Percentiles rank a stretch among this genome's conserved stretches.
These are phyloP conservation scores for Yponomeuta sedellus DNA, from an alignment of 2,888 invertebrate genomes.

Conservation along the genomic window DNA sequence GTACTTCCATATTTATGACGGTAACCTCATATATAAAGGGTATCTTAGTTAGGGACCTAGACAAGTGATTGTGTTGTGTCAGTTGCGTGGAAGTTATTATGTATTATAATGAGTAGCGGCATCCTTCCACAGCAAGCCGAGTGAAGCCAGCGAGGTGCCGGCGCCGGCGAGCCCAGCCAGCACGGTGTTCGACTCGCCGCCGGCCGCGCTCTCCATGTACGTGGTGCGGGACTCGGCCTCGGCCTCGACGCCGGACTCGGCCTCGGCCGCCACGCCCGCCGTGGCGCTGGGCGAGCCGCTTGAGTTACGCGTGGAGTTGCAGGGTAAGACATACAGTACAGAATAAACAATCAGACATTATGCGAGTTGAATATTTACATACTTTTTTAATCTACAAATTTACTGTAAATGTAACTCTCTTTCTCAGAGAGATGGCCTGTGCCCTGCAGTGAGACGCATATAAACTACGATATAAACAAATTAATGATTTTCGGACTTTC, in stretches of 20 bases:
- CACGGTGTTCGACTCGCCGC: constrained; percentile 49
- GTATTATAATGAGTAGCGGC: background rate
- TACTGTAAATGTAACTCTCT: no score
- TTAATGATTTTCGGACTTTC: no score
- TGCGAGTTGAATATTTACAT: no score
- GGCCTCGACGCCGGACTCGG: constrained; percentile 32
- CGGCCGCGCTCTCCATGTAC: constrained; percentile 54
- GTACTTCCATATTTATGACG: no score
- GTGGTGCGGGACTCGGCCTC: constrained; percentile 39
- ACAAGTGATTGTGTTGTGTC: no score
- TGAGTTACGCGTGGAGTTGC: constrained; percentile 51
- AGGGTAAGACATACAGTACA: background rate
- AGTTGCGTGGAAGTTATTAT: no score
- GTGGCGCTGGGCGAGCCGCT: constrained; percentile 63
- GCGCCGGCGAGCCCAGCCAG: constrained; percentile 45
- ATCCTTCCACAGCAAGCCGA: constrained; percentile 13
- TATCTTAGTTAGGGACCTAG: background rate
- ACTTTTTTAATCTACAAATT: no score
- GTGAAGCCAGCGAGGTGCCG: background rate
- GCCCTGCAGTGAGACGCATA: no score
- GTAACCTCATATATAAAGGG: no score
- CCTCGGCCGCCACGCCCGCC: constrained; percentile 32
- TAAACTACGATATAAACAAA: no score
- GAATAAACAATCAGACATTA: no score
- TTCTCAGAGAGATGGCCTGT: no score